These are phyloP conservation scores for Tinea pellionella DNA, from an alignment of 2,888 invertebrate species.

Conservation along the genomic window DNA sequence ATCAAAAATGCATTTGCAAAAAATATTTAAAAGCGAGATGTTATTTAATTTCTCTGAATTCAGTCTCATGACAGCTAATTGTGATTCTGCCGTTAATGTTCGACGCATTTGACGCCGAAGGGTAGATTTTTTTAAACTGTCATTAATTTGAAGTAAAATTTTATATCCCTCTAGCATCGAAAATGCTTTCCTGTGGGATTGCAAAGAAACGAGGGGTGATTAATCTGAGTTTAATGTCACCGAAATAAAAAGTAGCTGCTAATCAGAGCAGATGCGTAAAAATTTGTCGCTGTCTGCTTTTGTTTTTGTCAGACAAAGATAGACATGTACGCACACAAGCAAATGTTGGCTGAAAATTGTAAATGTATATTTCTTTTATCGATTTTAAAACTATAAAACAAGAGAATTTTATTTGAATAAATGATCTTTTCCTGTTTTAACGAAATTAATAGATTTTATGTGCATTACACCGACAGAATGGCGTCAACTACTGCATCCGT, in stretches of 20 bases:
- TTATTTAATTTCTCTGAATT: neutral
- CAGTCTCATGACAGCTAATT: neutral
- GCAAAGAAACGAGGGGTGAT: constrained; percentile 15
- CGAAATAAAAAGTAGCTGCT: constrained; percentile 14
- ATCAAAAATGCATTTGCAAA: no score
- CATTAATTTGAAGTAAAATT: constrained; percentile 16
- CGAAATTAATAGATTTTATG: no score
- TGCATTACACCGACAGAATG: no score
- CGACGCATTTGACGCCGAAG: constrained; percentile 14
- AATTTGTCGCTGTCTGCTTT: constrained; percentile 7
- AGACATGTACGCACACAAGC: neutral
- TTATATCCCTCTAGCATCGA: constrained; percentile 14
- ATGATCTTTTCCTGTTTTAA: no score
- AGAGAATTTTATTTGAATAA: no score
- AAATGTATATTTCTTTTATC: neutral
- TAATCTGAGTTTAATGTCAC: constrained; percentile 15
- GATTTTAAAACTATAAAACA: no score
- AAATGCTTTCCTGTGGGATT: constrained; percentile 15
- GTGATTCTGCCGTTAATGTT: constrained; percentile 1
- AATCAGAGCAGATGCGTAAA: constrained; percentile 14
- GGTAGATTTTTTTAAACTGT: constrained; percentile 15
- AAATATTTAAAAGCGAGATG: neutral
- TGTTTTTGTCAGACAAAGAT: constrained; percentile 7
- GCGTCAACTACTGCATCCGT: no score
- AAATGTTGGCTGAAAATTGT: neutral